Percentiles rank a stretch among this genome's conserved stretches.
Evolutionary conservation across 2,113 vertebrate species (phyloP).

Genomic region (Uropsilus gracilis): DNA sequence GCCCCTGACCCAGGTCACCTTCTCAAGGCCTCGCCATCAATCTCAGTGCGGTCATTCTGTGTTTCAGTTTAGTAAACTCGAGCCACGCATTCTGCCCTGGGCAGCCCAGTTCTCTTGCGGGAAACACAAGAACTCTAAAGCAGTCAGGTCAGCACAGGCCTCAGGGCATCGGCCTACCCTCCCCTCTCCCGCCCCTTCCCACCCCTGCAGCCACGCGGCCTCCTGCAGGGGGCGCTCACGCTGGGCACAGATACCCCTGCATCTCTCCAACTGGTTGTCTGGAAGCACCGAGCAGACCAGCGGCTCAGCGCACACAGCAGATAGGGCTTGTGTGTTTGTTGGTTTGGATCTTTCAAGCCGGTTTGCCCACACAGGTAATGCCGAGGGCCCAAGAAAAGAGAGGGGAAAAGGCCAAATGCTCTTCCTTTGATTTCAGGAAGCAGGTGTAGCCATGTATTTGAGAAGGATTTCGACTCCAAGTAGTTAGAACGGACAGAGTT

Average conservation of each 20-base stretch:
- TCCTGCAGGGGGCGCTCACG: background rate
- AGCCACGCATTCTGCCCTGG: background rate
- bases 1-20: background rate
- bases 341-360: background rate
- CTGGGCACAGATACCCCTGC: background rate
- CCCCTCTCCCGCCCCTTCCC: no score
- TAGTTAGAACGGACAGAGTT: background rate
- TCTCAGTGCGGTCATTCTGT: background rate
- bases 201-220: background rate
- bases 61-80: background rate
- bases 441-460: background rate
- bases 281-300: background rate
- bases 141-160: background rate
- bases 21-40: background rate
- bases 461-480: constrained; percentile 14
- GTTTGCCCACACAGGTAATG: background rate
- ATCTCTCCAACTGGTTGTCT: background rate
- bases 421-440: constrained; percentile 23
- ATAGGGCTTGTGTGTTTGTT: background rate
- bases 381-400: background rate
- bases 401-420: background rate
- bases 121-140: background rate
- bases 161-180: no score
- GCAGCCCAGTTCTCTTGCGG: background rate
- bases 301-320: background rate